phyloP scores from a whole-genome alignment of 1,140 invertebrate genomes.

The Tetramorium simillimum region DNA sequence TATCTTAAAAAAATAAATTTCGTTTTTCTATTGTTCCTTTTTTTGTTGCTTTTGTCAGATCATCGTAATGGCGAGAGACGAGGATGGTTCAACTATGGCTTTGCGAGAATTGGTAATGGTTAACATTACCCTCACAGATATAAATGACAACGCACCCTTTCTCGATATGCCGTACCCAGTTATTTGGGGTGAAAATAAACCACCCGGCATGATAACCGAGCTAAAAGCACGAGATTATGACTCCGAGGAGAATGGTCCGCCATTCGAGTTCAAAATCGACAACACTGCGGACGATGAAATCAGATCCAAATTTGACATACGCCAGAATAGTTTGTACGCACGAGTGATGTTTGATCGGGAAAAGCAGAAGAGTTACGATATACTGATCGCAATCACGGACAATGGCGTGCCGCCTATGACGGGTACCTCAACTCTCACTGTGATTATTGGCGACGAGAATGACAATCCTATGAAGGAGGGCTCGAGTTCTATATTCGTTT shows the following conservation, averaged over 20 bases:
- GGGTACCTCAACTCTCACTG: conserved; percentile 91
- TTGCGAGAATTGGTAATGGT: conserved; percentile 89
- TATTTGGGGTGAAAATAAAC: conserved; percentile 93
- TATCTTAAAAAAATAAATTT: conserved; percentile 11
- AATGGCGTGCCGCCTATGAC: conserved; percentile 90
- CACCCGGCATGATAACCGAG: conserved; percentile 88
- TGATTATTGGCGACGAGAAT: conserved; percentile 96
- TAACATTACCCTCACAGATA: conserved; percentile 91
- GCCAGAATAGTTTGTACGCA: conserved; percentile 87
- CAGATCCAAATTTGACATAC: conserved; percentile 89
- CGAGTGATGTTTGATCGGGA: conserved; percentile 94
- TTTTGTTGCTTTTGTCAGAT: conserved; percentile 86
- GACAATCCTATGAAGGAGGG: conserved; percentile 94
- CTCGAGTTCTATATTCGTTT: conserved; percentile 95
- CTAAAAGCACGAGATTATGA: conserved; percentile 93
- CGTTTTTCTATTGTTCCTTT: not conserved
- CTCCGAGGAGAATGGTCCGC: conserved; percentile 91
- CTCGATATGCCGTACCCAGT: conserved; percentile 92
- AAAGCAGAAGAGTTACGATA: conserved; percentile 92
- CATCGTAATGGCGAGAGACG: conserved; percentile 93
- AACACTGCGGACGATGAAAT: conserved; percentile 89
- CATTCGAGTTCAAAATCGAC: conserved; percentile 91
- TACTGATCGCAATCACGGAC: conserved; percentile 95
- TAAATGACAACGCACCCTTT: conserved; percentile 96
- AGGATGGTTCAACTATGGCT: conserved; percentile 88